Conservation (phyloP, 2,888 invertebrate genomes). For the Eustalomyia histrio region DNA sequence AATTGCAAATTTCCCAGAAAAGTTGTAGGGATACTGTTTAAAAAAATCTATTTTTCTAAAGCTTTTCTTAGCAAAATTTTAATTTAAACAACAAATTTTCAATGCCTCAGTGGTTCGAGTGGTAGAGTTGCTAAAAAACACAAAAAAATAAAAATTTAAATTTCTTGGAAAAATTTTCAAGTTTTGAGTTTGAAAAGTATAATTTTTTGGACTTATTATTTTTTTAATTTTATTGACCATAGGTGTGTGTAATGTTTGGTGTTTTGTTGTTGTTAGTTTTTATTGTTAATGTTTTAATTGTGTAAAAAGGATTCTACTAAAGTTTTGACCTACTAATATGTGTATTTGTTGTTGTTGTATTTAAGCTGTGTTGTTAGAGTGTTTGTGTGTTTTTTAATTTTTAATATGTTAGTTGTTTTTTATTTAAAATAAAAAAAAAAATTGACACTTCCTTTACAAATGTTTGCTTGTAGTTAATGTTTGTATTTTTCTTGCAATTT, state of each 20-base stretch:
- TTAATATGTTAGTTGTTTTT: conserved; percentile 43
- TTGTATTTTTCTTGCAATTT: conserved; percentile 29
- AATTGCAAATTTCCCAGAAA: too few relatives aligned
- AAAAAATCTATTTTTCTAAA: too few relatives aligned
- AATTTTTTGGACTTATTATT: too few relatives aligned
- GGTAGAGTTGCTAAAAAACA: too few relatives aligned
- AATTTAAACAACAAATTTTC: too few relatives aligned
- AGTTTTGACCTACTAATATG: conserved; percentile 49
- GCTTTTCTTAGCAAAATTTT: too few relatives aligned
- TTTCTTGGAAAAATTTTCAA: too few relatives aligned
- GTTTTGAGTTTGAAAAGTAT: too few relatives aligned
- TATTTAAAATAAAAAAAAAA: conserved; percentile 60
- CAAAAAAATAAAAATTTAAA: too few relatives aligned
- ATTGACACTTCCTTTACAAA: conserved; percentile 66
- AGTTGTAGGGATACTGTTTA: too few relatives aligned
- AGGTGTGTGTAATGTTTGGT: conserved; percentile 69
- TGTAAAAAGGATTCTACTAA: conserved; percentile 19
- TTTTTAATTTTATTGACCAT: neutral
- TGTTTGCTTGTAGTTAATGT: conserved; percentile 43
- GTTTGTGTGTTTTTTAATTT: conserved; percentile 36
- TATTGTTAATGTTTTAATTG: conserved; percentile 10
- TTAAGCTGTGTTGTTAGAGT: conserved; percentile 37
- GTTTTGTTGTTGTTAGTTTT: conserved; percentile 52
- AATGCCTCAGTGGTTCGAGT: too few relatives aligned
- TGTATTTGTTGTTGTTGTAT: conserved; percentile 24